Percentiles rank a stretch among this genome's conserved stretches.
Conservation (phyloP, 2,888 invertebrate genomes). For the Lithophane ornitopus region DNA sequence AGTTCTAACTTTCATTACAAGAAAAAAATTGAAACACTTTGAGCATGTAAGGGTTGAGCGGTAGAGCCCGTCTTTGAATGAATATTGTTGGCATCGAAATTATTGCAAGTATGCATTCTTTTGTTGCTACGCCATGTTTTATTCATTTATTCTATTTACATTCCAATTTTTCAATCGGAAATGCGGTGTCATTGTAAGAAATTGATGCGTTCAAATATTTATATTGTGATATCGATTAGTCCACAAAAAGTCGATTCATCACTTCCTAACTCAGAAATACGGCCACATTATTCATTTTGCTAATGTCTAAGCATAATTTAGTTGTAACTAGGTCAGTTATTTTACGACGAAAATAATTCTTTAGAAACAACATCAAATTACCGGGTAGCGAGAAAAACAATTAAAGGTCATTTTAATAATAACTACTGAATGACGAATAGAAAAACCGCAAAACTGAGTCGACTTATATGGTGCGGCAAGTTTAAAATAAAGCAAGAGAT, state of each 20-base stretch:
- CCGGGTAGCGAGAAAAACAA: conserved; percentile 68
- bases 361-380: conserved; percentile 67
- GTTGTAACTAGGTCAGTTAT: conserved; percentile 70
- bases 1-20: conserved; percentile 12
- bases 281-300: conserved; percentile 62
- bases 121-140: conserved; percentile 46
- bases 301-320: conserved; percentile 63
- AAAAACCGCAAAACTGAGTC: conserved; percentile 64
- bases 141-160: conserved; percentile 51
- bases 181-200: conserved; percentile 73
- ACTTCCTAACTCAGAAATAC: conserved; percentile 49
- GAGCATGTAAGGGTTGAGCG: conserved; percentile 43
- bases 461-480: conserved; percentile 64
- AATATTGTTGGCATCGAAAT: conserved; percentile 29
- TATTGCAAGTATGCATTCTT: conserved; percentile 36
- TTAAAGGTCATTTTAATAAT: conserved; percentile 64
- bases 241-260: conserved; percentile 47
- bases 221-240: conserved; percentile 55
- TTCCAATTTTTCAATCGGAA: conserved; percentile 64
- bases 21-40: conserved; percentile 20
- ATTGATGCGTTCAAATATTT: conserved; percentile 68
- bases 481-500: conserved; percentile 59
- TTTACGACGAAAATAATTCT: conserved; percentile 67
- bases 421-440: conserved; percentile 65
- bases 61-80: conserved; percentile 42